These are phyloP conservation scores for Aphelenchoides bicaudatus DNA, from an alignment of 2,888 invertebrate species.

Conservation along the genomic window DNA sequence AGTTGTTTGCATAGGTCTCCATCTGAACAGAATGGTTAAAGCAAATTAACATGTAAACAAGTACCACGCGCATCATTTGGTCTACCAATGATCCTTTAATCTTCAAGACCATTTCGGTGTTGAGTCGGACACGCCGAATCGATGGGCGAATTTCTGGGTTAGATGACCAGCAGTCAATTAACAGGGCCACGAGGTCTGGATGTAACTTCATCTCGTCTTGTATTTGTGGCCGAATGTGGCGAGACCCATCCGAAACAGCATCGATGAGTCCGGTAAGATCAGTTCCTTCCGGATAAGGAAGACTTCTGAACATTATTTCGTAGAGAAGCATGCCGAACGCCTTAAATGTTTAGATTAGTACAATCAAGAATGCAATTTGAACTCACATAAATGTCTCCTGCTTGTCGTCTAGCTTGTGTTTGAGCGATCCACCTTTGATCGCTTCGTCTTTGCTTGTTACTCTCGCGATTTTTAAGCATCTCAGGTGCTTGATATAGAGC, in stretches of 20 bases:
- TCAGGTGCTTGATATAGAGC: conserved; percentile 56
- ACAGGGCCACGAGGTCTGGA: conserved; percentile 42
- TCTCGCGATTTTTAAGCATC: conserved; percentile 55
- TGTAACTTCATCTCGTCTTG: conserved; percentile 42
- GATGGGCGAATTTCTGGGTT: conserved; percentile 57
- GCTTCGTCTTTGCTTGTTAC: conserved; percentile 39
- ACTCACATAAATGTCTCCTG: conserved; percentile 57
- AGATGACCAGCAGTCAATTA: conserved; percentile 56
- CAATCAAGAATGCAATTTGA: conserved; percentile 44
- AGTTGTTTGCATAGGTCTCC: conserved; percentile 55
- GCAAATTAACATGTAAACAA: conserved; percentile 21
- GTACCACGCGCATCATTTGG: conserved; percentile 57
- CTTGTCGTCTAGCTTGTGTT: conserved; percentile 38
- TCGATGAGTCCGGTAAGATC: conserved; percentile 36
- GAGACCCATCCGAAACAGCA: conserved; percentile 40
- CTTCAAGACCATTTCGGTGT: conserved; percentile 57
- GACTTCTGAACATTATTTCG: conserved; percentile 53
- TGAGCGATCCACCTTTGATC: conserved; percentile 42
- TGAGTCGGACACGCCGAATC: conserved; percentile 54
- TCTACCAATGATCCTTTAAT: conserved; percentile 57
- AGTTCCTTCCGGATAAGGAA: conserved; percentile 49
- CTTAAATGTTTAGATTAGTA: not conserved
- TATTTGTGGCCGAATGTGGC: conserved; percentile 48
- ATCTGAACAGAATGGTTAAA: conserved; percentile 1
- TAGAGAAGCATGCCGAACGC: conserved; percentile 39